phyloP scores from a whole-genome alignment of 1,140 invertebrate genomes.

The Megalopta genalis region DNA sequence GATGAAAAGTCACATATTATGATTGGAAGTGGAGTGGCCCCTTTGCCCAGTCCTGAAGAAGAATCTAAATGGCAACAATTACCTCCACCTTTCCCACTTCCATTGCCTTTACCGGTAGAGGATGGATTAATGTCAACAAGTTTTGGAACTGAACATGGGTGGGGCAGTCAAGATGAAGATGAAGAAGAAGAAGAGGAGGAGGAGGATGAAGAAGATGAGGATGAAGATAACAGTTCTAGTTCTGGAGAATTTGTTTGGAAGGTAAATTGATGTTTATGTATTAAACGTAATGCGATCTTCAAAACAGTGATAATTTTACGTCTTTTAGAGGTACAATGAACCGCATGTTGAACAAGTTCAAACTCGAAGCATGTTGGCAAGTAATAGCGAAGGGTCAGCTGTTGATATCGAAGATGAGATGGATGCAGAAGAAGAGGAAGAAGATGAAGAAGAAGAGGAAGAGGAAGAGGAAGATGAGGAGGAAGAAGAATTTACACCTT shows the following conservation, averaged over 20 bases:
- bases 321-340: conserved; percentile 69
- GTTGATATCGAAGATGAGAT: conserved; percentile 42
- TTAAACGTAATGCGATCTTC: not conserved
- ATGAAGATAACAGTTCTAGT: conserved; percentile 81
- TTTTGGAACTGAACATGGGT: conserved; percentile 74
- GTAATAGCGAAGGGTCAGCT: conserved; percentile 36
- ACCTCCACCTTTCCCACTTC: conserved; percentile 69
- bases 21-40: conserved; percentile 65
- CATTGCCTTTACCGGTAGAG: conserved; percentile 70
- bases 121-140: conserved; percentile 78
- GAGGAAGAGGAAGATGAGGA: conserved; percentile 79
- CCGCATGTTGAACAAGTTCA: conserved; percentile 61
- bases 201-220: conserved; percentile 65
- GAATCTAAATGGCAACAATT: conserved; percentile 77
- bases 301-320: not conserved
- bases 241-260: conserved; percentile 90
- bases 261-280: conserved; percentile 75
- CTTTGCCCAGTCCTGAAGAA: conserved; percentile 77
- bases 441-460: conserved; percentile 70
- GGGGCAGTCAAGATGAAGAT: conserved; percentile 72
- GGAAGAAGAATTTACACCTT: conserved; percentile 82
- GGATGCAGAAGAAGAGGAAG: conserved; percentile 72
- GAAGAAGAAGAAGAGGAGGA: conserved; percentile 64
- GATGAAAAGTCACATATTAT: conserved; percentile 61
- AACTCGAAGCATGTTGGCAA: conserved; percentile 48